phyloP scores from a whole-genome alignment of 64 coral and sea anemone species.

The Porites australiensis region DNA sequence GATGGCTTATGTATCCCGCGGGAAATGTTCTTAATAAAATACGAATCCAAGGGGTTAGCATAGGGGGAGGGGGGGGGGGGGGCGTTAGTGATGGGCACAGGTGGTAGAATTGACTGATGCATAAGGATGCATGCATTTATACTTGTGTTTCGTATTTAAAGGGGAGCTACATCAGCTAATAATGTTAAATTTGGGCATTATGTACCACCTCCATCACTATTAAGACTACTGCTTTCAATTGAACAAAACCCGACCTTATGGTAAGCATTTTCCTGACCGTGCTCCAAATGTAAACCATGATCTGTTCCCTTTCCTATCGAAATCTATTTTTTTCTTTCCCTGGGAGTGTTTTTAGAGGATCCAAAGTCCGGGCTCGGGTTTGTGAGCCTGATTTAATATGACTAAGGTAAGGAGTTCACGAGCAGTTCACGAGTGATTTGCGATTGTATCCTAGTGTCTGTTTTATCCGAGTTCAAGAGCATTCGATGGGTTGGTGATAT shows the following conservation, averaged over 20 bases:
- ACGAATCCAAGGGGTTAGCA: neutral
- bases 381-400: constrained; percentile 11
- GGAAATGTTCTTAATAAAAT: neutral
- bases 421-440: neutral
- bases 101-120: neutral
- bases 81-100: neutral
- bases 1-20: neutral
- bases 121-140: neutral
- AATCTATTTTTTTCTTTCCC: constrained; percentile 5
- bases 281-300: constrained; percentile 19
- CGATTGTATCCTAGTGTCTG: neutral
- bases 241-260: constrained; percentile 26
- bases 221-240: constrained; percentile 24
- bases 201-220: neutral
- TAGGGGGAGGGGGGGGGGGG: neutral
- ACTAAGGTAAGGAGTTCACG: constrained; percentile 17
- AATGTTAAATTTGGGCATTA: constrained; percentile 8
- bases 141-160: neutral
- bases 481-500: neutral
- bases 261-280: too few species aligned
- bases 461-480: neutral
- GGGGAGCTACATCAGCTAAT: neutral
- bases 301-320: neutral
- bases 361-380: constrained; percentile 7
- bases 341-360: constrained; percentile 26